Conservation (phyloP, 2,113 vertebrate genomes). For the Paramormyrops kingsleyae region DNA sequence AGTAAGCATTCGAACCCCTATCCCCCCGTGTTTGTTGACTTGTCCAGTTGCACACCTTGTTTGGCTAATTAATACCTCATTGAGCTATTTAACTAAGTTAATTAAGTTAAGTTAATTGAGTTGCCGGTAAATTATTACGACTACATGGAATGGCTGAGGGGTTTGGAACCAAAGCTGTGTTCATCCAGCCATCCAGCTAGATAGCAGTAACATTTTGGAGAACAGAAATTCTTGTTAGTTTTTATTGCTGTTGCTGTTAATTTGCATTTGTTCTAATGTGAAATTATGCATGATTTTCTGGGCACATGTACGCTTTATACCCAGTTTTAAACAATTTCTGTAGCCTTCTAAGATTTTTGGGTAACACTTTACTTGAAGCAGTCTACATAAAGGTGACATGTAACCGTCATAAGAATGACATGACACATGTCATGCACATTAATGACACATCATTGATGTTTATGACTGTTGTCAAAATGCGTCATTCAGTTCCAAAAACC, state of each 20-base stretch:
- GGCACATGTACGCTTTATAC: neutral
- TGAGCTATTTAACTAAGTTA: neutral
- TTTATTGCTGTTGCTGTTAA: neutral
- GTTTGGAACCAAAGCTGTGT: neutral
- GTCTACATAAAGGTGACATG: no score
- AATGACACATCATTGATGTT: no score
- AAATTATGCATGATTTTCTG: neutral
- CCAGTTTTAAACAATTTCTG: neutral
- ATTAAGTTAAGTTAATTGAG: neutral
- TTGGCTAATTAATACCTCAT: neutral
- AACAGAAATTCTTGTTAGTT: neutral
- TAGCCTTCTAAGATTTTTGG: neutral
- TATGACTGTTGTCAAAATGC: no score
- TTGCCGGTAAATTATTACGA: neutral
- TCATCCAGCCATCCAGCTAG: neutral
- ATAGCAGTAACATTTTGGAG: neutral
- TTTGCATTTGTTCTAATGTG: neutral
- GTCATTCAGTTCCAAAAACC: no score
- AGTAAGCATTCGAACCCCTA: neutral
- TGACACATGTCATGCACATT: no score
- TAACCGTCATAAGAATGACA: no score
- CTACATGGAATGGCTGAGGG: neutral
- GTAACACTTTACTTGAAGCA: no score
- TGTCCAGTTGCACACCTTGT: neutral
- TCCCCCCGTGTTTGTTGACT: neutral